phyloP scores from a whole-genome alignment of 1,140 invertebrate species.

The Drosophila elegans region DNA sequence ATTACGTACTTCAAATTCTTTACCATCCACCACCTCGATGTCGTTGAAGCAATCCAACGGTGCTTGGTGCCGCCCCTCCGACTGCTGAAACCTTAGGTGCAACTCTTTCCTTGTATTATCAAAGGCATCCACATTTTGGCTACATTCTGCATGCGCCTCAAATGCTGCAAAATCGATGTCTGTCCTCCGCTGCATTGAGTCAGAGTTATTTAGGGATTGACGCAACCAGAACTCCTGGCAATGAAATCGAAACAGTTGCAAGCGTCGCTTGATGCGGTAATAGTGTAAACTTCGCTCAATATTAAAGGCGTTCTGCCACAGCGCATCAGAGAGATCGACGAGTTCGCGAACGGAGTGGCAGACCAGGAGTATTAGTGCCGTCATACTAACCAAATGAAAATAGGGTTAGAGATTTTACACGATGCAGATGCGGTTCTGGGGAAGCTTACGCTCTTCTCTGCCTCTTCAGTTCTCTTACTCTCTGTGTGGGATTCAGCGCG shows the following conservation, averaged over 20 bases:
- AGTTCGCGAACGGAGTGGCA: constrained; percentile 63
- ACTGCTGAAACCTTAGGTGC: constrained; percentile 23
- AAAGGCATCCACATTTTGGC: constrained; percentile 46
- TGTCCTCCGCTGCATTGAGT: constrained; percentile 43
- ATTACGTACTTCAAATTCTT: constrained; percentile 65
- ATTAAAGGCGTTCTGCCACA: constrained; percentile 65
- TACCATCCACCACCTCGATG: constrained; percentile 70
- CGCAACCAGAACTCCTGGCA: constrained; percentile 66
- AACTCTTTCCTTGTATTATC: background rate
- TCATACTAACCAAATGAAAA: constrained; percentile 67
- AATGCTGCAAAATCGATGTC: constrained; percentile 75
- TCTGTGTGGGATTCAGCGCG: constrained; percentile 4
- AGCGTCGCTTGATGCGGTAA: constrained; percentile 56
- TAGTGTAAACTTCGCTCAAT: constrained; percentile 58
- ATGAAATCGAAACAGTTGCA: constrained; percentile 62
- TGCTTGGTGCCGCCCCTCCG: constrained; percentile 27
- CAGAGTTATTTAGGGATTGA: constrained; percentile 22
- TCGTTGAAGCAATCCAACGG: constrained; percentile 38
- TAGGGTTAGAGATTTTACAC: constrained; percentile 30
- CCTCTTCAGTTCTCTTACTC: constrained; percentile 34
- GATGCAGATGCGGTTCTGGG: constrained; percentile 29
- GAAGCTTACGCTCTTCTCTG: constrained; percentile 13
- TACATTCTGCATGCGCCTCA: constrained; percentile 61
- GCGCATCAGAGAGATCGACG: constrained; percentile 73
- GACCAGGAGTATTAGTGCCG: constrained; percentile 67